Base-by-base conservation (phyloP, 2,888 invertebrate species). In the Arenicola marina region DNA sequence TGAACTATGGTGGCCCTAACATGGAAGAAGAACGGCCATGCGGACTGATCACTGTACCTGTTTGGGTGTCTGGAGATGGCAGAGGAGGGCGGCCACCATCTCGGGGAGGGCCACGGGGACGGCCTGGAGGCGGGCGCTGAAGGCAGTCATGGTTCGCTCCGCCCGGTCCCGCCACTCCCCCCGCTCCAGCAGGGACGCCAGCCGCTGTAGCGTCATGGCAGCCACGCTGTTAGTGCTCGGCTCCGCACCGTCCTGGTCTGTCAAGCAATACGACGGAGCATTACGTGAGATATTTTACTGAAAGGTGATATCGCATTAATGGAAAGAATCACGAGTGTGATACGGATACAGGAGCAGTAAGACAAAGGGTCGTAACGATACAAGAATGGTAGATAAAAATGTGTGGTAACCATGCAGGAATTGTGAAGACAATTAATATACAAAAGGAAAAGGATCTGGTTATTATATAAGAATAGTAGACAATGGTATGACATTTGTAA, bases 171-270 rank as follows among this genome's bases (percentile, higher is more conserved):
- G 77, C 77, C 87, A 85, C 21, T 89, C 88, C 0, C 72, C 59
- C 38, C 88, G 86, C 76, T 89, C 88, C 77, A 92, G 89, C 31
- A 84, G 73, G 0, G 89, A 87, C 0, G 90, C 87, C 29, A 95
- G 85, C 4, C 92, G 87, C 33, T 91, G 86, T 21, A 95, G 85
- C 85, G 95, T 96, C 87, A 43, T 26, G 11, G 31, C 90, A 0
- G 94, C 87, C 0, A 95, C 90, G 51, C 95, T 95, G 82, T 96
- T 96, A 34, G 94, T 92, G 44, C 91, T 91, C 0, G 96, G 96
- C 78, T 97, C 95, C 0, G 95, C 95, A 18, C 94, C 94, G 80
- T 97, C 96, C 83, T 93, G 92, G 81, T 93, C 95, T 95, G 53
- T 31, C 7, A 53, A 7, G 26, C 15, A n/a, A 48, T 48, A 48